Evolutionary conservation across 2,797 vertebrate species (phyloP), one percentile per base, ranked within the genome.

Genomic region (Sebastes hubbsi): DNA sequence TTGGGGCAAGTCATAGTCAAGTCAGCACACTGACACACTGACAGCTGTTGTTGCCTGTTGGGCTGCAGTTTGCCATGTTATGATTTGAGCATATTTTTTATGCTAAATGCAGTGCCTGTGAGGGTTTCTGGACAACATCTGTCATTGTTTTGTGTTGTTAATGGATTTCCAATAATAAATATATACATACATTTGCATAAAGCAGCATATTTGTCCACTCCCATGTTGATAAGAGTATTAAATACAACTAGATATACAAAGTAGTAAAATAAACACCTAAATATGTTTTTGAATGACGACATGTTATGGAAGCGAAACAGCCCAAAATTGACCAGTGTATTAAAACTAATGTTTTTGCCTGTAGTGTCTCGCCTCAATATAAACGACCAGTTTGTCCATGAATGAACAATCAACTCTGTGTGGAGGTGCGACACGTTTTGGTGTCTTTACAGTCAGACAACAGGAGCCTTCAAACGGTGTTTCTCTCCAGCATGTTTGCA

Each of bases 401-500:
- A 77, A 73, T 67, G n/a, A 55, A 60, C 27, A 36, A 11, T n/a
- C 12, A 22, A 6, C 58, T 25, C 12, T 20, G 42, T 66, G 32
- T 42, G 52, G 49, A 76, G 42, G 13, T 70, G 78, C 60, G 54
- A 20, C 52, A 38, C 32, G 9, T 4, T 46, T 27, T 29, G 30
- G 32, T 81, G 67, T 14, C 49, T 70, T 42, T 42, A 20, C 7
- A 38, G 30, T 67, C 36, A 20, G 52, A 64, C 70, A 75, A 29
- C 63, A 75, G 4, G 8, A 20, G 32, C 52, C 60, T 79, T 64
- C 30, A 55, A 77, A 76, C 29, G 30, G 75, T 46, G 75, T 75
- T 55, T 55, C 42, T 38, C 59, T 36, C 42, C 18, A 20, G 75
- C 55, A 29, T 42, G 78, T 86, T 70, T 80, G 77, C 67, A 83